A percentile compares a stretch with the other conserved stretches of the same genome.
These are phyloP conservation scores for Electrona antarctica DNA, from an alignment of 2,113 vertebrate species.

Conservation along the genomic window DNA sequence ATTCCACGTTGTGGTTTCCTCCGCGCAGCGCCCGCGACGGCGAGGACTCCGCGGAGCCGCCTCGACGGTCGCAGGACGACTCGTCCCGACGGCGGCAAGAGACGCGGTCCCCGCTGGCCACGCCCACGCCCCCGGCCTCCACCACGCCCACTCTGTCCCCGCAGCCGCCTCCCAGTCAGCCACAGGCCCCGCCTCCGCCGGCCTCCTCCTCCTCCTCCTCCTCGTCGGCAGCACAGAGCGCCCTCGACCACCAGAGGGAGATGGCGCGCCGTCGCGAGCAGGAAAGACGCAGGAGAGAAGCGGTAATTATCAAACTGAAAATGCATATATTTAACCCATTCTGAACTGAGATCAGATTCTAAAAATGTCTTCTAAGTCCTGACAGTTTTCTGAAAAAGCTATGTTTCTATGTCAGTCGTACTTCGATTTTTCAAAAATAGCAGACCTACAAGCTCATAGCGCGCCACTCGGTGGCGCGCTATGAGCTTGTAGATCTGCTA, in stretches of 20 bases:
- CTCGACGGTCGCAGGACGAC: slow-evolving; percentile 64
- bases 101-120: slow-evolving; percentile 71
- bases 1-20: neutral
- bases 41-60: slow-evolving; percentile 77
- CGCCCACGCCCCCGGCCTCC: slow-evolving; percentile 64
- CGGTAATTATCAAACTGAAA: slow-evolving; percentile 71
- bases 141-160: slow-evolving; percentile 81
- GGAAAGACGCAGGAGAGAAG: slow-evolving; percentile 89
- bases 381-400: too few species aligned
- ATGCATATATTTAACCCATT: too few species aligned
- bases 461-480: too few species aligned
- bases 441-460: too few species aligned
- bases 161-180: slow-evolving; percentile 72
- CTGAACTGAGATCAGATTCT: too few species aligned
- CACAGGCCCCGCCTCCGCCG: slow-evolving; percentile 48
- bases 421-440: too few species aligned
- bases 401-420: too few species aligned
- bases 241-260: slow-evolving; percentile 90
- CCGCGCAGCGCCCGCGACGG: slow-evolving; percentile 82
- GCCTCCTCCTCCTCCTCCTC: too few species aligned
- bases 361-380: too few species aligned
- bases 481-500: too few species aligned
- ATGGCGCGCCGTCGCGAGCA: slow-evolving; percentile 88
- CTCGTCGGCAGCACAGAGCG: slow-evolving; percentile 72
- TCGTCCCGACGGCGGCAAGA: slow-evolving; percentile 72